Evolutionary conservation across 2,888 invertebrate genomes (phyloP).

Genomic region (Itoplectis maculator): DNA sequence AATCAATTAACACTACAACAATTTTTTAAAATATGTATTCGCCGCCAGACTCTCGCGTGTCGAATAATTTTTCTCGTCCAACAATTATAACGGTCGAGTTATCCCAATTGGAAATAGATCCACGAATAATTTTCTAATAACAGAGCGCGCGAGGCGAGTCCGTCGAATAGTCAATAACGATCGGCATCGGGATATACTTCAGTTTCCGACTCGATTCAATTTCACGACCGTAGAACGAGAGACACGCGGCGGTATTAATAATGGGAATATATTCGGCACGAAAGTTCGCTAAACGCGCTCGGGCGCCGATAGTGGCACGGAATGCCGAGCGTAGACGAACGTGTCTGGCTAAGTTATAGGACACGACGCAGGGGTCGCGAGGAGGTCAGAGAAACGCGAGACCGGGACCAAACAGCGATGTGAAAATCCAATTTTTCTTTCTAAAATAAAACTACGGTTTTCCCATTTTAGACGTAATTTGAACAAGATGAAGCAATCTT

Average conservation of each 20-base stretch:
- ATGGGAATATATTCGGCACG: conserved; percentile 47
- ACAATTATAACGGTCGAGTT: conserved; percentile 10
- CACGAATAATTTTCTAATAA: conserved; percentile 13
- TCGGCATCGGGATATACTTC: conserved; percentile 39
- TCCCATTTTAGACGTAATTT: no score
- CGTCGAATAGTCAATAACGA: conserved; percentile 38
- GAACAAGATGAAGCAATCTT: no score
- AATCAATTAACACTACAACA: not conserved
- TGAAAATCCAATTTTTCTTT: no score
- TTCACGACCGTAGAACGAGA: conserved; percentile 40
- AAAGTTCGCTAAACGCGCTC: conserved; percentile 28
- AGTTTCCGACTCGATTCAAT: conserved; percentile 46
- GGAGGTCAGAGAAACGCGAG: not conserved
- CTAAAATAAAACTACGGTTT: no score
- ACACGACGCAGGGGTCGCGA: no score
- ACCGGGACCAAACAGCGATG: not conserved
- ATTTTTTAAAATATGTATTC: not conserved
- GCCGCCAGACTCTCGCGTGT: not conserved
- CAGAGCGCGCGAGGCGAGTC: not conserved
- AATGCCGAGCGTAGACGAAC: conserved; percentile 13
- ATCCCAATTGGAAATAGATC: conserved; percentile 20
- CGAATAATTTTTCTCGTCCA: not conserved
- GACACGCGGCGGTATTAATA: conserved; percentile 25
- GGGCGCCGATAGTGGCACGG: conserved; percentile 52
- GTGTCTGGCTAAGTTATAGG: no score